phyloP scores from a whole-genome alignment of 1,140 invertebrate species.

The Aradophagus sp. region DNA sequence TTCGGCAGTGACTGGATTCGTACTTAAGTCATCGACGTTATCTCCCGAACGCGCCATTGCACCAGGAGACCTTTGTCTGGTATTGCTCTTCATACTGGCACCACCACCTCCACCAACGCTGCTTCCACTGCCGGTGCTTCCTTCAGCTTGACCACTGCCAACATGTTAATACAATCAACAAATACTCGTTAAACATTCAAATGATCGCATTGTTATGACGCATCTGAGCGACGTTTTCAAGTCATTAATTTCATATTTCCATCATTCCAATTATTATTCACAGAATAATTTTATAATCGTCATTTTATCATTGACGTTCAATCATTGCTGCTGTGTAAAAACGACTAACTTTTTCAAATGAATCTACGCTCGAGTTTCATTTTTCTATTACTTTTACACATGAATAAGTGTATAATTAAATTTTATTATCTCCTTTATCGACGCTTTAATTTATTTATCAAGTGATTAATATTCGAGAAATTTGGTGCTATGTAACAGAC shows the following conservation, averaged over 20 bases:
- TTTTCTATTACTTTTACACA: no score
- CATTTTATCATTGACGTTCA: no score
- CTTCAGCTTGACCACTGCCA: constrained; percentile 61
- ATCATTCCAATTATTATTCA: no score
- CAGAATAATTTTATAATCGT: no score
- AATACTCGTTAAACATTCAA: constrained; percentile 27
- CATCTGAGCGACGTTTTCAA: constrained; percentile 6
- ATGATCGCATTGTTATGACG: constrained; percentile 8
- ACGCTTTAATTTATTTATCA: no score
- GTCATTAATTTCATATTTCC: constrained; percentile 12
- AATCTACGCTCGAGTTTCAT: no score
- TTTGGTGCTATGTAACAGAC: no score
- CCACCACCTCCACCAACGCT: constrained; percentile 63
- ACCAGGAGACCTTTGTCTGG: constrained; percentile 71
- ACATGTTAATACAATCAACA: constrained; percentile 40
- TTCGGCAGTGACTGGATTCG: constrained; percentile 65
- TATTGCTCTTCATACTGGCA: constrained; percentile 60
- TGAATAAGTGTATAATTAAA: no score
- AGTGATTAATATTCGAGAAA: no score
- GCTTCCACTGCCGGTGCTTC: constrained; percentile 69
- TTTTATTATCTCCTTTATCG: no score
- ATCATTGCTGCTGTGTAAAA: no score
- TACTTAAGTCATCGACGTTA: constrained; percentile 67
- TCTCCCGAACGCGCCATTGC: constrained; percentile 65
- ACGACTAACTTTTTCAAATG: no score